These are phyloP conservation scores for Clivina fossor DNA, from an alignment of 2,888 invertebrate genomes.

Conservation along the genomic window DNA sequence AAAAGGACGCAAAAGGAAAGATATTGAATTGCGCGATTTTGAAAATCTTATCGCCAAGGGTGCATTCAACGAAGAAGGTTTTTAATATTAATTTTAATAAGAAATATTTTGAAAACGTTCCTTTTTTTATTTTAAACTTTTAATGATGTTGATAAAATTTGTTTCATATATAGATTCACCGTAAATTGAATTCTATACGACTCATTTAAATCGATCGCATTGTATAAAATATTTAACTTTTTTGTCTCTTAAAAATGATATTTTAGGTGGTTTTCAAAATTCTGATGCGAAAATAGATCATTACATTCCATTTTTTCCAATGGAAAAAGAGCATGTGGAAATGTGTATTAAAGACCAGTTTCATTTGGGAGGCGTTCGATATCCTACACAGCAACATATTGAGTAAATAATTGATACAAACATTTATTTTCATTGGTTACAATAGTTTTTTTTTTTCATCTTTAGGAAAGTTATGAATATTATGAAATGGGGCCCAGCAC, in stretches of 20 bases:
- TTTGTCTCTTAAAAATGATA: too few relatives aligned
- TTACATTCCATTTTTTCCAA: slow-evolving; percentile 91
- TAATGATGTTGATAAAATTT: too few relatives aligned
- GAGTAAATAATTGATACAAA: slow-evolving; percentile 43
- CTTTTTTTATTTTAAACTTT: too few relatives aligned
- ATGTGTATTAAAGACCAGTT: slow-evolving; percentile 75
- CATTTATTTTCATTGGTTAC: too few relatives aligned
- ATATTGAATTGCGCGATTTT: slow-evolving; percentile 69
- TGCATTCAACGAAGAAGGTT: slow-evolving; percentile 71
- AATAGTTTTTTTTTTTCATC: too few relatives aligned
- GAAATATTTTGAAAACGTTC: too few relatives aligned
- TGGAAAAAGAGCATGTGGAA: slow-evolving; percentile 81
- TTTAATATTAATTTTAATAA: too few relatives aligned
- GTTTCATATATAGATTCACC: too few relatives aligned
- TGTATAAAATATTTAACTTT: too few relatives aligned
- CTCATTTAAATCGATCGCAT: too few relatives aligned
- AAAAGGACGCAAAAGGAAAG: slow-evolving; percentile 62
- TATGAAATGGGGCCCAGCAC: slow-evolving; percentile 72
- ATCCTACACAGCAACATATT: slow-evolving; percentile 44
- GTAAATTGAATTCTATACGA: too few relatives aligned
- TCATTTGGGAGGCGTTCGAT: slow-evolving; percentile 40
- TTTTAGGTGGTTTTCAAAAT: slow-evolving; percentile 83
- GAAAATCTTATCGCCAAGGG: slow-evolving; percentile 68
- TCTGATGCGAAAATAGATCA: slow-evolving; percentile 86
- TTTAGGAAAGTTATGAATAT: slow-evolving; percentile 67